These are phyloP conservation scores for Leptodactylus fuscus DNA, from an alignment of 2,113 vertebrate species.

Conservation along the genomic window DNA sequence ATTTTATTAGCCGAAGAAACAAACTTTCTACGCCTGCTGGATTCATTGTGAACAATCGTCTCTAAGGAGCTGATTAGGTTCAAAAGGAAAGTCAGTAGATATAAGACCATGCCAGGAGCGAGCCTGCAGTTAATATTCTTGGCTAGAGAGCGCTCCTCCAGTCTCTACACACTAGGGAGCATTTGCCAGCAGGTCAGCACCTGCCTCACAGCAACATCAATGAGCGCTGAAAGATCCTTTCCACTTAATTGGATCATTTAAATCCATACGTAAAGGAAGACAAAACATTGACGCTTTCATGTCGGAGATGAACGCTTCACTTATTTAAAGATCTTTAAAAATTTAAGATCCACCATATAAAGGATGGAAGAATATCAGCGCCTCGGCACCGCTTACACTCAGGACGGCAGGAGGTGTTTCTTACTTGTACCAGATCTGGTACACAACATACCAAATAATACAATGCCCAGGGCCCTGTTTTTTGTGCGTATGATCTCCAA, in stretches of 20 bases:
- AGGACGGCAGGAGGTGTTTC: constrained; percentile 22
- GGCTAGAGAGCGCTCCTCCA: not conserved
- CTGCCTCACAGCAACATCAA: constrained; percentile 57
- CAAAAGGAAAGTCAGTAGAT: constrained; percentile 29
- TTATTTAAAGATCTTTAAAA: constrained; percentile 32
- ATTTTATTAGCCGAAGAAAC: constrained; percentile 4
- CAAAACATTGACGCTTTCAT: constrained; percentile 33
- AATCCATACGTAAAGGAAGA: constrained; percentile 24
- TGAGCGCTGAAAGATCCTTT: constrained; percentile 32
- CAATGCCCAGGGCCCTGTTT: constrained; percentile 21
- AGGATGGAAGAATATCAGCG: constrained; percentile 31
- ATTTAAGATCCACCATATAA: constrained; percentile 28
- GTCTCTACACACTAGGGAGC: constrained; percentile 36
- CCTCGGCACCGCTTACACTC: not conserved
- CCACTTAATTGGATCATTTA: constrained; percentile 59
- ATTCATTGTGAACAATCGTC: constrained; percentile 26
- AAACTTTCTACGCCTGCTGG: not conserved
- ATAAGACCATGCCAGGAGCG: constrained; percentile 41
- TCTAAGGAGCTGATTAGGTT: constrained; percentile 58
- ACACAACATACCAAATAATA: not conserved
- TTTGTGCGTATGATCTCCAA: constrained; percentile 28
- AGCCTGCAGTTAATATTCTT: constrained; percentile 53
- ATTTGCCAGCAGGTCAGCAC: constrained; percentile 49
- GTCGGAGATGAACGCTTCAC: constrained; percentile 22
- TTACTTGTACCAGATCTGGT: not conserved